These are phyloP conservation scores for Nycticorax nycticorax DNA, from an alignment of 2,113 vertebrate genomes.

Conservation along the genomic window DNA sequence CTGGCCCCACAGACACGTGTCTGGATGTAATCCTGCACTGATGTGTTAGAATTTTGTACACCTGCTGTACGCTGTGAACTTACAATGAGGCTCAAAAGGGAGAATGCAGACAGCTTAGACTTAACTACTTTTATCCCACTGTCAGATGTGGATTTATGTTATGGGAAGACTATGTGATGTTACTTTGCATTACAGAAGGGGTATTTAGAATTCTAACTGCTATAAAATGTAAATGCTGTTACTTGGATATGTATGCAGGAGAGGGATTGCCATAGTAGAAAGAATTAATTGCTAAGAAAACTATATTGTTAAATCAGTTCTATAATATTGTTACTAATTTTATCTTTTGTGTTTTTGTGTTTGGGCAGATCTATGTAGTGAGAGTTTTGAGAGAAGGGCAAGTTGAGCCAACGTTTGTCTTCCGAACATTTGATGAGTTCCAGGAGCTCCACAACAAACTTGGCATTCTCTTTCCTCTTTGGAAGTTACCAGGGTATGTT, in stretches of 20 bases:
- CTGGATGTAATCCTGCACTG: background rate
- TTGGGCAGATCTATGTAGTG: conserved; percentile 89
- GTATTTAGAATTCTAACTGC: background rate
- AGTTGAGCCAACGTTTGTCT: conserved; percentile 89
- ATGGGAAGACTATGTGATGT: background rate
- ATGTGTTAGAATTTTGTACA: background rate
- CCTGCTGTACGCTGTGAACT: background rate
- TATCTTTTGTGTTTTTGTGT: background rate
- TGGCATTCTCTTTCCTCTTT: conserved; percentile 92
- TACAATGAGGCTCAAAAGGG: background rate
- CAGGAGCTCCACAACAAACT: conserved; percentile 99
- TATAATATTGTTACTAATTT: background rate
- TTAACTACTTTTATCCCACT: background rate
- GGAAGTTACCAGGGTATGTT: conserved; percentile 94
- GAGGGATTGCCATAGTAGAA: background rate
- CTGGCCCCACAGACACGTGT: background rate
- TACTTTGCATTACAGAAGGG: background rate
- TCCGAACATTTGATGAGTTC: conserved; percentile 98
- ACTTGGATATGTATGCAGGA: background rate
- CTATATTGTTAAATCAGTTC: background rate
- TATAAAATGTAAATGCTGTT: background rate
- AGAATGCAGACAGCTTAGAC: background rate
- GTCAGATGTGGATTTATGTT: background rate
- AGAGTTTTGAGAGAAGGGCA: conserved; percentile 91
- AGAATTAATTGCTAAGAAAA: background rate